phyloP scores from a whole-genome alignment of 2,113 vertebrate species.

The Silurus glanis region DNA sequence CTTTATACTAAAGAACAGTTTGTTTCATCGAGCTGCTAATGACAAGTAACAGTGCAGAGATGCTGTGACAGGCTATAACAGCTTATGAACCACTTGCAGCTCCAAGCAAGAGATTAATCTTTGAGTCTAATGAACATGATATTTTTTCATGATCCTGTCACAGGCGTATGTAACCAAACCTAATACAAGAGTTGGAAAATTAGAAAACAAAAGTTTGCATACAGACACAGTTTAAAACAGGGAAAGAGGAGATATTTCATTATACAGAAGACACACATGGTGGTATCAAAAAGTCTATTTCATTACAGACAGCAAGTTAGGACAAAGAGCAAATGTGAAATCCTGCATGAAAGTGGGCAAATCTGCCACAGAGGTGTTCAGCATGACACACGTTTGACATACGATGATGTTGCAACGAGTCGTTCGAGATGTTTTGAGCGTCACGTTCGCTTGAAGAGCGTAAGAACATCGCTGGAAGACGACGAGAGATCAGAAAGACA shows the following conservation, averaged over 20 bases:
- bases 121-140: constrained; percentile 4
- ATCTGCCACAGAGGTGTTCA: too few species aligned
- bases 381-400: too few species aligned
- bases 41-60: constrained; percentile 36
- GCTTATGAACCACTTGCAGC: constrained; percentile 15
- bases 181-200: not conserved
- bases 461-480: too few species aligned
- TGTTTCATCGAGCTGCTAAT: constrained; percentile 33
- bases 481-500: too few species aligned
- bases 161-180: not conserved
- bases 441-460: too few species aligned
- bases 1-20: constrained; percentile 21
- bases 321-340: too few species aligned
- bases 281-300: not conserved
- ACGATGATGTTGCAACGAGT: too few species aligned
- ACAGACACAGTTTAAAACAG: not conserved
- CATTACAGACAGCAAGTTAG: too few species aligned
- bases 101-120: constrained; percentile 4
- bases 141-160: not conserved
- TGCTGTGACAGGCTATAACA: constrained; percentile 10
- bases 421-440: too few species aligned
- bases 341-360: too few species aligned
- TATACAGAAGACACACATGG: not conserved
- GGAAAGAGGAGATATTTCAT: not conserved
- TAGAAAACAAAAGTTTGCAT: not conserved